These are phyloP conservation scores for Heteropelma amictum DNA, from an alignment of 2,888 invertebrate genomes.

Conservation along the genomic window DNA sequence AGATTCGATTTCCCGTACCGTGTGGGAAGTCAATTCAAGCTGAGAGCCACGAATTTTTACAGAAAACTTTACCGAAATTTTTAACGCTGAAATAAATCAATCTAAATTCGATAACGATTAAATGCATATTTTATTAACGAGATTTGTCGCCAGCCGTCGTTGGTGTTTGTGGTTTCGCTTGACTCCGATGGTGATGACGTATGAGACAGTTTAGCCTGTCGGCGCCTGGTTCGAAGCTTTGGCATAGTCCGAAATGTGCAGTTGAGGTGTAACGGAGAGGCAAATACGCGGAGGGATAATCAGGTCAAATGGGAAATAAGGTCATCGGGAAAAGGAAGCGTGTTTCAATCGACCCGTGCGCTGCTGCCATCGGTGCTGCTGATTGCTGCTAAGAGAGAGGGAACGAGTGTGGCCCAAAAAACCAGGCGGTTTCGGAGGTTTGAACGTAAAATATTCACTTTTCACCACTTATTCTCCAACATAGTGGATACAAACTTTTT, in stretches of 20 bases:
- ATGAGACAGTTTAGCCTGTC: constrained; percentile 15
- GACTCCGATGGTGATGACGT: constrained; percentile 55
- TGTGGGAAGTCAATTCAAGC: not conserved
- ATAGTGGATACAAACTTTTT: too few species aligned
- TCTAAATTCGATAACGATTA: too few species aligned
- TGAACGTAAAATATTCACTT: not conserved
- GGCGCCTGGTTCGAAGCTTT: constrained; percentile 43
- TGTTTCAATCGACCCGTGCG: constrained; percentile 52
- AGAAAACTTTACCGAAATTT: not conserved
- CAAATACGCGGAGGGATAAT: constrained; percentile 43
- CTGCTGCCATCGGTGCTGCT: constrained; percentile 40
- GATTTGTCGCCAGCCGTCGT: too few species aligned
- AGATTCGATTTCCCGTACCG: constrained; percentile 13
- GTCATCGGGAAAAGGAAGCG: constrained; percentile 58
- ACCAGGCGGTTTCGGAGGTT: constrained; percentile 28
- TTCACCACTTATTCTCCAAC: not conserved
- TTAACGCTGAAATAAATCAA: not conserved
- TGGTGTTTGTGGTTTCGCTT: not conserved
- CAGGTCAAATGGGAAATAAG: constrained; percentile 58
- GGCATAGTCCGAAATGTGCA: constrained; percentile 28
- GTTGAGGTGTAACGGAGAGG: constrained; percentile 31
- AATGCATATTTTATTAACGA: too few species aligned
- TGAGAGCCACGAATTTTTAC: not conserved
- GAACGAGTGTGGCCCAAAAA: not conserved
- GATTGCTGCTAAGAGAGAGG: constrained; percentile 39